A percentile compares a stretch with the other conserved stretches of the same genome.
These are phyloP conservation scores for Atrina japonica DNA, from an alignment of 2,888 invertebrate species.

Conservation along the genomic window DNA sequence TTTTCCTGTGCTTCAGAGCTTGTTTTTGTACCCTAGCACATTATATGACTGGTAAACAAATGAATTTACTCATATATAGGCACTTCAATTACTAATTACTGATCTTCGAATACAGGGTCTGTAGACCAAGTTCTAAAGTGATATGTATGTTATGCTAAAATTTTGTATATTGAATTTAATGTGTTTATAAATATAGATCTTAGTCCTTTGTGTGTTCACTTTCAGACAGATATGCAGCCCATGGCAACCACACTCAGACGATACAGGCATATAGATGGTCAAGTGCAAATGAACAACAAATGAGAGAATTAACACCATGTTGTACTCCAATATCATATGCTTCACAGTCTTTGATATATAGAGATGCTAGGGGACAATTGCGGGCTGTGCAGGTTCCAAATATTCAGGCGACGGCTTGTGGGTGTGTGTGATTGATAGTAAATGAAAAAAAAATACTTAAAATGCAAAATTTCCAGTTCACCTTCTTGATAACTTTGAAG, in stretches of 20 bases:
- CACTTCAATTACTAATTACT: too few species aligned
- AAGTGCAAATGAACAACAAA: constrained; percentile 4
- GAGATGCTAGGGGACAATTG: constrained; percentile 18
- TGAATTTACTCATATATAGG: too few species aligned
- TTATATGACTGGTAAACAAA: neutral
- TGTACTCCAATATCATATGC: constrained; percentile 39
- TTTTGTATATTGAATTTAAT: too few species aligned
- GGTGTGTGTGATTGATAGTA: constrained; percentile 36
- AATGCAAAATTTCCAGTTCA: too few species aligned
- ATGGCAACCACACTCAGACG: constrained; percentile 63
- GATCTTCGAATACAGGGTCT: too few species aligned
- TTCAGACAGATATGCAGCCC: constrained; percentile 56
- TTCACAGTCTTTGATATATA: constrained; percentile 34
- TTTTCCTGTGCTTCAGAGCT: too few species aligned
- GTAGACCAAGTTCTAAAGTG: too few species aligned
- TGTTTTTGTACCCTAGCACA: neutral
- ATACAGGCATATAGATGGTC: constrained; percentile 49
- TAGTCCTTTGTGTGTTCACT: too few species aligned
- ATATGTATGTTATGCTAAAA: too few species aligned
- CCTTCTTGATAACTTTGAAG: too few species aligned
- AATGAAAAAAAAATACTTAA: too few species aligned
- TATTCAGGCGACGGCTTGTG: constrained; percentile 34
- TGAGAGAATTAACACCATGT: constrained; percentile 40
- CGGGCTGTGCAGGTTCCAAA: constrained; percentile 32
- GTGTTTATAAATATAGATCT: too few species aligned